phyloP scores from a whole-genome alignment of 2,888 invertebrate species.

The Eristalinus sepulchralis region DNA sequence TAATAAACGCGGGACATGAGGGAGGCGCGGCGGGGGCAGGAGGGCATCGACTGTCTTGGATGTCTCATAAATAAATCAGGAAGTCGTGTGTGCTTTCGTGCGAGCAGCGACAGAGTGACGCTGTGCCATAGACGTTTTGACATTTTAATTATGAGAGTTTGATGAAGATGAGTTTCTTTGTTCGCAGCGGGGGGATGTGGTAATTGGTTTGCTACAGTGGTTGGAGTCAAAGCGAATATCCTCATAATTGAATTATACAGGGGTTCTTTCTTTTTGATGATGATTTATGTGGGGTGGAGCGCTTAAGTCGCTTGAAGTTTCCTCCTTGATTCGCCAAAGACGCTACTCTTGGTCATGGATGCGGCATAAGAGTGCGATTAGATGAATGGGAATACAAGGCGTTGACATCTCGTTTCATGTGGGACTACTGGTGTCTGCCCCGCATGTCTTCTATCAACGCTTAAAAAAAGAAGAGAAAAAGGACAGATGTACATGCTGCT shows the following conservation, averaged over 20 bases:
- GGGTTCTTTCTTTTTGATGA: not conserved
- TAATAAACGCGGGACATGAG: not conserved
- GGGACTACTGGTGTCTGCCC: too few relatives aligned
- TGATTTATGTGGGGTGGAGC: not conserved
- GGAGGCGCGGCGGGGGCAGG: not conserved
- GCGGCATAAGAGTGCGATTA: too few relatives aligned
- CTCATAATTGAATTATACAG: not conserved
- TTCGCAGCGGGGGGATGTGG: not conserved
- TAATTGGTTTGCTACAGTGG: not conserved
- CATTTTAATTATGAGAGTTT: constrained; percentile 15
- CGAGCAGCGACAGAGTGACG: not conserved
- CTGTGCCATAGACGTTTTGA: constrained; percentile 2
- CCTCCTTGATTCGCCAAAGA: not conserved
- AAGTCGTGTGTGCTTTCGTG: constrained; percentile 13
- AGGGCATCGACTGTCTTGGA: constrained; percentile 4
- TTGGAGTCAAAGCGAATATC: not conserved
- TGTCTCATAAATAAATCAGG: constrained; percentile 30
- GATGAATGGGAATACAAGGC: too few relatives aligned
- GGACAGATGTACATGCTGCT: too few relatives aligned
- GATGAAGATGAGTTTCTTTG: constrained; percentile 3
- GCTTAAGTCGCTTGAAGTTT: not conserved
- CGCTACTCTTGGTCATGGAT: too few relatives aligned
- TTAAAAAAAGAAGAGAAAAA: too few relatives aligned
- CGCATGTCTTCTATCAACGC: too few relatives aligned
- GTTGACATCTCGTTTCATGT: too few relatives aligned